Evolutionary conservation across 1,140 invertebrate species (phyloP).

Genomic region (Pentalonia nigronervosa): DNA sequence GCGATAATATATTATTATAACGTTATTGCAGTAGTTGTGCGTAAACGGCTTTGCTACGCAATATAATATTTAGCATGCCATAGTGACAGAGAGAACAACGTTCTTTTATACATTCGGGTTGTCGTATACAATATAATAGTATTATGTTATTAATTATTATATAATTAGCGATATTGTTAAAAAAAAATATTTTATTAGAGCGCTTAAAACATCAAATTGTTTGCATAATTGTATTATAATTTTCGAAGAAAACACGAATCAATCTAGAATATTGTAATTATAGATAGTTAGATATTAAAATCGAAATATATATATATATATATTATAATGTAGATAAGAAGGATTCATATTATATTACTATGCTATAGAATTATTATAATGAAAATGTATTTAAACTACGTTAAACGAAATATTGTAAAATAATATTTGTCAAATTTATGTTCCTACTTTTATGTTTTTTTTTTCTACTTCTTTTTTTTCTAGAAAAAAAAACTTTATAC

Average conservation of each 20-base stretch:
- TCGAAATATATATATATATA: background rate
- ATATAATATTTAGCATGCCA: background rate
- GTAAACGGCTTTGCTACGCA: background rate
- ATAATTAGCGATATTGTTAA: background rate
- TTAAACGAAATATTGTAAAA: constrained; percentile 33
- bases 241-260: background rate
- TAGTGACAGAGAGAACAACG: constrained; percentile 25
- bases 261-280: background rate
- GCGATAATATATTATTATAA: background rate
- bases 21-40: background rate
- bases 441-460: constrained; percentile 53
- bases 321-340: constrained; percentile 11
- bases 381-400: constrained; percentile 12
- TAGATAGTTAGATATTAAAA: background rate
- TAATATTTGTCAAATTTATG: constrained; percentile 48
- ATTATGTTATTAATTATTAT: background rate
- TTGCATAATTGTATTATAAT: background rate
- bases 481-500: constrained; percentile 8
- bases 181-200: background rate
- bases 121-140: background rate
- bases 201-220: constrained; percentile 17
- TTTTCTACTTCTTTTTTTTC: constrained; percentile 38
- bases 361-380: background rate
- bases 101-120: constrained; percentile 11
- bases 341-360: background rate